Base-by-base conservation (phyloP, 1,140 invertebrate genomes). In the Tetramorium simillimum region DNA sequence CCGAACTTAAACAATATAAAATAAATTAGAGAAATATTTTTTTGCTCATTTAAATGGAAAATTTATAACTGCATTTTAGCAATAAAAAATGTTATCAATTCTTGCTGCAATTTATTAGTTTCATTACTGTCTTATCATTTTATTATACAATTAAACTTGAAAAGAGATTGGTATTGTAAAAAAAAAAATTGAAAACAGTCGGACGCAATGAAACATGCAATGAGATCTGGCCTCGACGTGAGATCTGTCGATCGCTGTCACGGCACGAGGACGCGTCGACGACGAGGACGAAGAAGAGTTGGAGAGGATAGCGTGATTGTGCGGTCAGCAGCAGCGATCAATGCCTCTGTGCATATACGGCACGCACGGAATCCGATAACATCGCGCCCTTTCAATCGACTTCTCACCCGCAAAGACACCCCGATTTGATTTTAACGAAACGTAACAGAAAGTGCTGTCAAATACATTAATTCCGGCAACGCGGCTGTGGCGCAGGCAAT, bases 241-340 rank as follows among this genome's bases (percentile, higher is more conserved):
- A 81, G 81, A 89, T 91, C 88, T 92, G 89, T 91, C 89, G 89
- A 89, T 91, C 85, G 81, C 86, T 92, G 91, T 92, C 91, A 91
- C 81, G 43, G 37, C 24, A 89, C 91, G 91, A 89, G 88, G 72
- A 82, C 82, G n/a, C 72, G 82, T 85, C 86, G 72, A 86, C 72
- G 78, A 82, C 85, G 51, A 86, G 40, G 60, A 62, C 40, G 75
- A 86, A 69, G 85, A 86, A 87, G 90, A 84, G 86, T 69, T 72
- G 88, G 89, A 87, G 75, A 91, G 88, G 88, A 72, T 81, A 90
- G 87, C 85, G 91, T 88, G 91, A 92, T 92, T 91, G 92, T 92
- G 91, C 87, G 92, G 92, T 92, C 92, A 92, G 88, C 77, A 91
- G 75, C 82, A 90, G 91, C 92, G 91, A 92, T 92, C 92, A 90